Conservation (phyloP, 2,113 vertebrate genomes). For the Motacilla tschutschensis region DNA sequence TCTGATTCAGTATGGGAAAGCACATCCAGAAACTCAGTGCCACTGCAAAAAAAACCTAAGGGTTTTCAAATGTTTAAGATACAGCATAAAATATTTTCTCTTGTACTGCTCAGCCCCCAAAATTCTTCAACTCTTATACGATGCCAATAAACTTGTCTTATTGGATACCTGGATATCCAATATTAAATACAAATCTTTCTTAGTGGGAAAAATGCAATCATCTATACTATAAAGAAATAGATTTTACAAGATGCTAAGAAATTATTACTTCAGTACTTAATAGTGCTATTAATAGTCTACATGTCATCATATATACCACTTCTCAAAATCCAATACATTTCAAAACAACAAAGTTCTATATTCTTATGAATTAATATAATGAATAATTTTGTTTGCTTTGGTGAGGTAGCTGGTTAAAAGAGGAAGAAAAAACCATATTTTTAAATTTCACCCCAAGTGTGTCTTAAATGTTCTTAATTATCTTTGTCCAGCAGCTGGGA, state of each 20-base stretch:
- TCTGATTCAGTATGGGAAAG: neutral
- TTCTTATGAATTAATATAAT: neutral
- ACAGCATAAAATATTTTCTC: neutral
- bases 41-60: neutral
- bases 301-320: neutral
- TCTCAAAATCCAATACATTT: neutral
- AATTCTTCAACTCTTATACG: neutral
- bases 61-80: neutral
- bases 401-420: neutral
- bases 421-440: neutral
- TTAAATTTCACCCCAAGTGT: neutral
- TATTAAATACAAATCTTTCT: neutral
- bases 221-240: neutral
- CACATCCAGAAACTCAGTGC: neutral
- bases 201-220: neutral
- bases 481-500: neutral
- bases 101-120: neutral
- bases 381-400: neutral
- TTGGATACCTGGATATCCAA: fast-evolving
- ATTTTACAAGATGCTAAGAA: neutral
- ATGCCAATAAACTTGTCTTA: neutral
- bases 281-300: neutral
- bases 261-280: neutral
- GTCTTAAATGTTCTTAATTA: neutral
- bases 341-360: neutral